Conservation (phyloP, 2,797 vertebrate species). For the Pelobates cultripes region DNA sequence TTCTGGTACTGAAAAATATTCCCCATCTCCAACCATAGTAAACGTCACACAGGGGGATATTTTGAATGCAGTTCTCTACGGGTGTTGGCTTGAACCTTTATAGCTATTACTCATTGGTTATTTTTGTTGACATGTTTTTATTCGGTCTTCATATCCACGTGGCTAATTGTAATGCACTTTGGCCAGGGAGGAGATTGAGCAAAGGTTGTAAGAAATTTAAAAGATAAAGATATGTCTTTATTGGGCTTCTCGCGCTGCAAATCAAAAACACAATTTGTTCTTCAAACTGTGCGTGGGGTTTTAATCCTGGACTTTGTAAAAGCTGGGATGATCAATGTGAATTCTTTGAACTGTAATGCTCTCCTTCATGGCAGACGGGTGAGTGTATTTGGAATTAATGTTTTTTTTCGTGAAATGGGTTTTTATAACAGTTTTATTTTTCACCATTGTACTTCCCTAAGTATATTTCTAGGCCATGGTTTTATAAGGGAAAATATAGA, state of each 20-base stretch:
- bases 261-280: no score
- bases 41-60: no score
- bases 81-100: neutral
- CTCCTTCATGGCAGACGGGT: conserved; percentile 20
- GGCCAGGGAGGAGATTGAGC: conserved; percentile 30
- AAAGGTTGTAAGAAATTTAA: conserved; percentile 26
- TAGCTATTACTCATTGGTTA: neutral
- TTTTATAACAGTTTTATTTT: no score
- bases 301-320: neutral
- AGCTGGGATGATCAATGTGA: neutral
- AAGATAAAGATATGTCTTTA: neutral
- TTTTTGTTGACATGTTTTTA: neutral
- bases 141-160: neutral
- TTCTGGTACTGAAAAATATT: no score
- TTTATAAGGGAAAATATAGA: no score
- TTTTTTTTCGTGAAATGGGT: neutral
- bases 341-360: neutral
- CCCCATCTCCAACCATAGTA: no score
- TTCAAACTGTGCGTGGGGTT: no score
- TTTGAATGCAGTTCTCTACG: no score
- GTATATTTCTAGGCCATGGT: no score
- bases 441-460: no score
- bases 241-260: no score
- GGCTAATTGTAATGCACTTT: conserved; percentile 46
- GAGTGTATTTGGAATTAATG: conserved; percentile 9